Evolutionary conservation across 1,140 invertebrate species (phyloP).

Genomic region (Drosophila athabasca): DNA sequence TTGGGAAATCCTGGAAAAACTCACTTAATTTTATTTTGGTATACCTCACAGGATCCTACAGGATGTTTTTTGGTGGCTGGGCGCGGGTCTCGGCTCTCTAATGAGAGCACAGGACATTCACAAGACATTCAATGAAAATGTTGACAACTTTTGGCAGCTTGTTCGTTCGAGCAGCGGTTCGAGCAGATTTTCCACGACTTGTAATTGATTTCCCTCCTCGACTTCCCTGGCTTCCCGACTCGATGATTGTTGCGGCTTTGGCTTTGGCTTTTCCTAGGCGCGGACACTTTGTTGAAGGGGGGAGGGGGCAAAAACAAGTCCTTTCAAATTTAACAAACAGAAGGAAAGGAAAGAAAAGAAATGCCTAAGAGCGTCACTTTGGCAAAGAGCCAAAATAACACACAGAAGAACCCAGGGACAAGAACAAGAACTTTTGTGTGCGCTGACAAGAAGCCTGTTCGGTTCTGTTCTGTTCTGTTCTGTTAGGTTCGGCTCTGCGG

Average conservation of each 20-base stretch:
- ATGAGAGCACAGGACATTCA: conserved; percentile 45
- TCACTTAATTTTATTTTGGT: conserved; percentile 36
- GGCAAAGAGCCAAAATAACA: conserved; percentile 62
- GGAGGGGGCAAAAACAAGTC: conserved; percentile 40
- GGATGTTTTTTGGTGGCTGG: conserved; percentile 12
- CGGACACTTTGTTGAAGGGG: conserved; percentile 3
- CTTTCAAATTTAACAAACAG: conserved; percentile 68
- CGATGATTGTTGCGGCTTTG: conserved; percentile 44
- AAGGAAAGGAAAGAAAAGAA: conserved; percentile 30
- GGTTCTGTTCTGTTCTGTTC: conserved; percentile 5
- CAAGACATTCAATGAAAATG: conserved; percentile 68
- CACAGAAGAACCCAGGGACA: conserved; percentile 37
- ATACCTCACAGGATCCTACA: background rate
- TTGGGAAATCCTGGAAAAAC: conserved; percentile 29
- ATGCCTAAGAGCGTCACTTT: conserved; percentile 81
- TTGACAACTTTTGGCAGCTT: conserved; percentile 56
- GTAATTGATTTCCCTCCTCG: conserved; percentile 71
- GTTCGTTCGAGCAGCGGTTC: conserved; percentile 24
- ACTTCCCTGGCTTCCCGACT: conserved; percentile 17
- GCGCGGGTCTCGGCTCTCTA: conserved; percentile 31
- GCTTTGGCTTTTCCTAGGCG: background rate
- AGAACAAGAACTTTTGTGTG: conserved; percentile 50
- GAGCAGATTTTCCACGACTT: conserved; percentile 38
- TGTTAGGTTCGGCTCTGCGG: too few species aligned
- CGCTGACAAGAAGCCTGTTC: conserved; percentile 49